Conservation (phyloP, 2,888 invertebrate species). For the Cataglyphis rosenhaueri region DNA sequence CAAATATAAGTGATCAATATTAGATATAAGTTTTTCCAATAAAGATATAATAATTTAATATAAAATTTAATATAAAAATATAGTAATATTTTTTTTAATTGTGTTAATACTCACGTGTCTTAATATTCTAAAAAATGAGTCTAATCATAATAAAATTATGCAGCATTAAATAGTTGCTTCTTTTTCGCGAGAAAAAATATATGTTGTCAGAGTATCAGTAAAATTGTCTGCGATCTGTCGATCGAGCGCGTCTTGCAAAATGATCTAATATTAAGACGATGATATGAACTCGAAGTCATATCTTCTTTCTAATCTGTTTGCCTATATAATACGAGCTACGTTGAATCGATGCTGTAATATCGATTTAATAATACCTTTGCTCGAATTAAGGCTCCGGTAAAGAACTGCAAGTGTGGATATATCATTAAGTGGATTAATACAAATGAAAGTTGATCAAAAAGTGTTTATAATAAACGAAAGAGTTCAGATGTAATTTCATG, state of each 20-base stretch:
- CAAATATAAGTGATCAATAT: background rate
- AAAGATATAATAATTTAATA: background rate
- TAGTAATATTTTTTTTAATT: background rate
- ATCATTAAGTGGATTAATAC: constrained; percentile 72
- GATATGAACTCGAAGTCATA: constrained; percentile 43
- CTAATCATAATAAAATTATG: background rate
- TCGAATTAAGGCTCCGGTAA: constrained; percentile 74
- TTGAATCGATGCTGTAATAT: constrained; percentile 70
- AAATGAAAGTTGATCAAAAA: constrained; percentile 12
- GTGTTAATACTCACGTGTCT: background rate
- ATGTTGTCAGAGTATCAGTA: constrained; percentile 22
- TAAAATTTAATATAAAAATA: too few species aligned
- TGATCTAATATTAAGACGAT: constrained; percentile 41
- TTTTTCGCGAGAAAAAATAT: background rate
- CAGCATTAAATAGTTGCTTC: background rate
- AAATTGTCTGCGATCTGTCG: constrained; percentile 49
- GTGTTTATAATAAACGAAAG: constrained; percentile 19
- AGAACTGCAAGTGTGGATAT: constrained; percentile 78
- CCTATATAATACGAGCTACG: constrained; percentile 63
- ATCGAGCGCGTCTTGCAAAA: constrained; percentile 36
- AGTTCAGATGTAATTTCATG: background rate
- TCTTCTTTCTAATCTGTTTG: constrained; percentile 62
- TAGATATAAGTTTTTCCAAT: background rate
- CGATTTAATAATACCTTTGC: constrained; percentile 75
- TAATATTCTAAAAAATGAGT: background rate